Conservation (phyloP, 2,888 invertebrate species). For the Tachina grossa region DNA sequence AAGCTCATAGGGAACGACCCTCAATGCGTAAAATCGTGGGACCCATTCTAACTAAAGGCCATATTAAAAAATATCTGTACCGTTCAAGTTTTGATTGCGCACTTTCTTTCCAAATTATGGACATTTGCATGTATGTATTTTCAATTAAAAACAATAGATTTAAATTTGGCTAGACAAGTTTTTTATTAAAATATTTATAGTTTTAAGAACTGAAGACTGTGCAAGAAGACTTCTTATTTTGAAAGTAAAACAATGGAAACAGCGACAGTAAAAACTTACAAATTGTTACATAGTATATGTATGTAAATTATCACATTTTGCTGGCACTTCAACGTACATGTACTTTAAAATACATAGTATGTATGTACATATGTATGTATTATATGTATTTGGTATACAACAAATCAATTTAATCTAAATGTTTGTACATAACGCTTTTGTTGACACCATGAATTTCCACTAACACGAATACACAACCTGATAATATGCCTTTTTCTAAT, state of each 20-base stretch:
- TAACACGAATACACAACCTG: conserved; percentile 18
- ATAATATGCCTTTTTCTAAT: neutral
- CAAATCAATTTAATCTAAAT: conserved; percentile 16
- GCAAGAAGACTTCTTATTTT: too few relatives aligned
- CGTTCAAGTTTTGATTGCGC: too few relatives aligned
- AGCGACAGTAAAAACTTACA: conserved; percentile 11
- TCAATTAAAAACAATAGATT: too few relatives aligned
- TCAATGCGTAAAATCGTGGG: too few relatives aligned
- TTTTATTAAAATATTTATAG: too few relatives aligned
- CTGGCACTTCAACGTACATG: neutral
- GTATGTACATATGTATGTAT: neutral
- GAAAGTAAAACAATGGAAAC: neutral
- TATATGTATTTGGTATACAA: neutral
- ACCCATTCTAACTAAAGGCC: too few relatives aligned
- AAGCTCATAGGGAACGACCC: too few relatives aligned
- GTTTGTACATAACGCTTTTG: conserved; percentile 29
- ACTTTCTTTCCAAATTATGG: too few relatives aligned
- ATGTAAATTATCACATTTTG: conserved; percentile 37
- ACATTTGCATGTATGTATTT: too few relatives aligned
- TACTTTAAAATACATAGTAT: neutral
- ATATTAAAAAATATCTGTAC: too few relatives aligned
- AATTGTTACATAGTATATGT: conserved; percentile 12
- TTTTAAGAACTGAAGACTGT: too few relatives aligned
- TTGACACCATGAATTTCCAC: conserved; percentile 40
- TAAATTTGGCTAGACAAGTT: too few relatives aligned